Evolutionary conservation across 2,113 vertebrate genomes (phyloP), one percentile per base, ranked within the genome.

Genomic region (Myrmecophaga tridactyla): DNA sequence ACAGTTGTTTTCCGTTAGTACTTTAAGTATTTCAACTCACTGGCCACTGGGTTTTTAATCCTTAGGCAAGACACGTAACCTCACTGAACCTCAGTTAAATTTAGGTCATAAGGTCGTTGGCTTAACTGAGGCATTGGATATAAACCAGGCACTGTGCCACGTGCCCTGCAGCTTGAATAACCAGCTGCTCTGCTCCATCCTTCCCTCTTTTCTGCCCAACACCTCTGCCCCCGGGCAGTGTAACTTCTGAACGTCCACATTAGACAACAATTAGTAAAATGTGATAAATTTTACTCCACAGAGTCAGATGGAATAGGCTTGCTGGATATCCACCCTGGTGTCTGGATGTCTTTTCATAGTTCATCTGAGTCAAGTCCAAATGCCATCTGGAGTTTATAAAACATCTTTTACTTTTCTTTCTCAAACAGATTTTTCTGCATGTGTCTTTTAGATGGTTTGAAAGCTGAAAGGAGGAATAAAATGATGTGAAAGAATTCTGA

Each of bases 371-470:
- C 92, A 95, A 97, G 92, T 95, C 85, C 72, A 89, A 90, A 95
- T 96, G 92, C 92, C 90, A 95, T 92, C 90, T 97, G 92, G 94
- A 96, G 95, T 96, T 97, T 95, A 97, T 96, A 96, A 96, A 96
- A 96, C 87, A 96, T 96, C 93, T 95, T 95, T 94, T 80, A 92
- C 89, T 93, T 97, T 90, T 96, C 94, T 94, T 93, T 96, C 95
- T 93, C 80, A 95, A 96, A 75, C 92, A 97, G 77, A 95, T 92
- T 96, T 94, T 93, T 86, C 76, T 82, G n/a, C 90, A 93, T 84
- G 93, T 96, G 89, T 96, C 94, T 96, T 51, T 75, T 96, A 89
- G 78, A 95, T 92, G 75, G 39, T 56, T 96, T 92, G 53, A 95
- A 95, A 97, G 75, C 86, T 96, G 43, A 77, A 90, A 94, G 31